These are phyloP conservation scores for Melierax canorus DNA, from an alignment of 2,113 vertebrate genomes.

Conservation along the genomic window DNA sequence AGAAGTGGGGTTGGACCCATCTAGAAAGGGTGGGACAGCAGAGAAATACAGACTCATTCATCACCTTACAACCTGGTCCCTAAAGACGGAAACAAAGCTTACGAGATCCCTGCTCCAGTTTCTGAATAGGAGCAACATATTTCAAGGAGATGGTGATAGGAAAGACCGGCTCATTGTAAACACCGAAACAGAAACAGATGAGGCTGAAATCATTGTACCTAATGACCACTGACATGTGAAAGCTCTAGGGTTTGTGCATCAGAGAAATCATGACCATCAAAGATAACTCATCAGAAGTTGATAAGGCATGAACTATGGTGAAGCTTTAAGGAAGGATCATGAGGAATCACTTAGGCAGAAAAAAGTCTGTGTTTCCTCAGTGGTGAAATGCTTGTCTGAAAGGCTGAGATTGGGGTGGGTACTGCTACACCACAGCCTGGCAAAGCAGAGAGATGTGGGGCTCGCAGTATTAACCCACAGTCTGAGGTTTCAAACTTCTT, in stretches of 20 bases:
- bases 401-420: not conserved
- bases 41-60: not conserved
- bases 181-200: not conserved
- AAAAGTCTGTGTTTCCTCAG: not conserved
- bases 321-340: not conserved
- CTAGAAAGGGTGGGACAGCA: not conserved
- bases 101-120: not conserved
- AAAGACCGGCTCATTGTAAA: not conserved
- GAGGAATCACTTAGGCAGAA: not conserved
- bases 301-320: not conserved
- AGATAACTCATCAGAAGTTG: not conserved
- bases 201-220: not conserved
- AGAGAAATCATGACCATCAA: not conserved
- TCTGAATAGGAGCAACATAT: not conserved
- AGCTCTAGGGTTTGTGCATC: not conserved
- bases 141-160: not conserved
- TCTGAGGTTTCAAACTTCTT: not conserved
- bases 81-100: not conserved
- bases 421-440: not conserved
- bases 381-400: not conserved
- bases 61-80: not conserved
- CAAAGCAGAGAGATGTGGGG: not conserved
- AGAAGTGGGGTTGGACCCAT: not conserved
- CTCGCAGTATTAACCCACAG: not conserved
- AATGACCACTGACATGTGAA: rapidly evolving